These are phyloP conservation scores for Amniataba percoides DNA, from an alignment of 2,797 vertebrate genomes.

Conservation along the genomic window DNA sequence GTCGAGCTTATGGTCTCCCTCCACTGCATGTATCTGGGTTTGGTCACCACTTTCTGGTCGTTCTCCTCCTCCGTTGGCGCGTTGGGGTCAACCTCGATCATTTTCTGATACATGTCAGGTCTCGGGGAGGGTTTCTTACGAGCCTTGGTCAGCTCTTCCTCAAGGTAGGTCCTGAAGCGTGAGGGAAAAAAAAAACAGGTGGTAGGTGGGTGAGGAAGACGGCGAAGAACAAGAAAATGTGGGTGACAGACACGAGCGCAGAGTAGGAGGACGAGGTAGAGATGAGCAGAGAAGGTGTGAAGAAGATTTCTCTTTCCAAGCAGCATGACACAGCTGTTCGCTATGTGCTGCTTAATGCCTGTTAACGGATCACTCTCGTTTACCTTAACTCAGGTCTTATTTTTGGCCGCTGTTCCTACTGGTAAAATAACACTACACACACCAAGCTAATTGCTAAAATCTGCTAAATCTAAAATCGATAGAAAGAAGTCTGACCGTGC, in stretches of 20 bases:
- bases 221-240: background rate
- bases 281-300: constrained; percentile 20
- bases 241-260: constrained; percentile 7
- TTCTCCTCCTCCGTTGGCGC: constrained; percentile 92
- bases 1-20: constrained; percentile 98
- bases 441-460: background rate
- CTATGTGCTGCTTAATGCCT: background rate
- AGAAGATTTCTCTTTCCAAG: constrained; percentile 19
- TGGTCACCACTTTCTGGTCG: constrained; percentile 91
- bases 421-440: background rate
- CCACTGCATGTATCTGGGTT: constrained; percentile 99
- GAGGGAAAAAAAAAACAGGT: background rate
- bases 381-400: background rate
- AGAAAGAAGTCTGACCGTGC: background rate
- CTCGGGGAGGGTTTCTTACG: constrained; percentile 95
- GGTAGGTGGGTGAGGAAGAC: background rate
- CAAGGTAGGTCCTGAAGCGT: constrained; percentile 91
- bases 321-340: constrained; percentile 20
- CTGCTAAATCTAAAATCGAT: background rate
- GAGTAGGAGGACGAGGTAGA: constrained; percentile 23
- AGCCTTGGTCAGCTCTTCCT: constrained; percentile 97
- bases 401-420: background rate
- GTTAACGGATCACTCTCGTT: background rate
- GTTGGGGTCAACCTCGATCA: constrained; percentile 93
- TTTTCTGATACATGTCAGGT: constrained; percentile 99